Evolutionary conservation across 1,140 invertebrate species (phyloP).

Genomic region (Tetranychus urticae): DNA sequence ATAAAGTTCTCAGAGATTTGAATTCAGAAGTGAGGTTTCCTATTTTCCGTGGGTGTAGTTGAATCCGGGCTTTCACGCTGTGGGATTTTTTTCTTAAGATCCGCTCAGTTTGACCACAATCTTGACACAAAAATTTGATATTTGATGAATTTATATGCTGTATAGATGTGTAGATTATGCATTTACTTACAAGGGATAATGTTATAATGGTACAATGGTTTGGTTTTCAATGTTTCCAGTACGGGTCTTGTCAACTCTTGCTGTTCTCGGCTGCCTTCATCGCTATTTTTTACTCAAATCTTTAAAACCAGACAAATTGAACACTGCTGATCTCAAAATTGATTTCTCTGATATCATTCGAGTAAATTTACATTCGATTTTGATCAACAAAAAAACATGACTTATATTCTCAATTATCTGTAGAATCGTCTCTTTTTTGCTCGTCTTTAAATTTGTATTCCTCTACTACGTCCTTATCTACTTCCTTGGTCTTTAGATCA

Average conservation of each 20-base stretch:
- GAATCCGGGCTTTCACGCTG: too few relatives aligned
- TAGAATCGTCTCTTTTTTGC: slow-evolving; percentile 34
- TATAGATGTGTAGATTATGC: background rate
- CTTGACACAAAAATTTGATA: too few relatives aligned
- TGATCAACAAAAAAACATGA: slow-evolving; percentile 2
- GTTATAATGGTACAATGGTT: slow-evolving; percentile 48
- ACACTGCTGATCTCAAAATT: background rate
- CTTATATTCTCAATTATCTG: slow-evolving; percentile 32
- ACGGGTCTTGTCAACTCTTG: slow-evolving; percentile 37
- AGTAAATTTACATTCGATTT: slow-evolving; percentile 1
- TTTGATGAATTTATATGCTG: background rate
- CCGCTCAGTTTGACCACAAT: too few relatives aligned
- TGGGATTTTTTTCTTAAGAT: too few relatives aligned
- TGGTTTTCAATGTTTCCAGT: slow-evolving; percentile 56
- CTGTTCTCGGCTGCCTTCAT: slow-evolving; percentile 23
- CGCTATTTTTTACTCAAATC: background rate
- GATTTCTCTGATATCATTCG: background rate
- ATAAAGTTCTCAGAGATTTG: too few relatives aligned
- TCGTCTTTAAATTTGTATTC: slow-evolving; percentile 54
- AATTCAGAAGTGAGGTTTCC: too few relatives aligned
- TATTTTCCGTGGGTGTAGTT: too few relatives aligned
- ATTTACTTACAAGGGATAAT: slow-evolving; percentile 26
- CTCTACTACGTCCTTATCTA: slow-evolving; percentile 21
- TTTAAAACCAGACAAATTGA: background rate
- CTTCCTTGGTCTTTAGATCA: slow-evolving; percentile 53